Base-by-base conservation (phyloP, 1,140 invertebrate species). In the Cyphomyrmex costatus region DNA sequence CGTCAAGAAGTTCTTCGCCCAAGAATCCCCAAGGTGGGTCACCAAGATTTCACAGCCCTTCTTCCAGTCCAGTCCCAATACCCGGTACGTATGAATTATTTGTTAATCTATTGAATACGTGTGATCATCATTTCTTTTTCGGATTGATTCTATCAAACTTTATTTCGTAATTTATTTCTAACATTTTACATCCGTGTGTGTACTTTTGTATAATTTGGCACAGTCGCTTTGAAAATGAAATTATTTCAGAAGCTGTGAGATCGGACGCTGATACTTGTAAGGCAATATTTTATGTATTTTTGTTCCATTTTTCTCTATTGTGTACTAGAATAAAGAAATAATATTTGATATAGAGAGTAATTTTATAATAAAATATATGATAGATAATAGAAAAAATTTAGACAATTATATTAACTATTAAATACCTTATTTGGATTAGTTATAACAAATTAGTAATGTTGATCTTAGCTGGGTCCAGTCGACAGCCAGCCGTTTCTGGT, bases 1-100 rank as follows among this genome's bases (percentile, higher is more conserved):
- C 94, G 36, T 96, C 96, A 16, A 95, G 97, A 89, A 96, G 96
- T 92, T 96, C 96, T 3, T 97, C 96, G 83, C 96, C 96, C 4
- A 96, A 96, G 90, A 95, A 95, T 94, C 95, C 95, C 14, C 95
- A 95, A 92, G 92, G 92, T 87, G 93, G 93, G 79, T 96, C 96
- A 63, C 95, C 95, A 56, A 95, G 95, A 92, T 94, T 95, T 87
- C 92, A 94, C 77, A 96, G 96, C 91, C 93, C 96, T 56, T 96
- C 96, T 88, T 96, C 96, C 53, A 97, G 96, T 94, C 96, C 96
- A 74, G 96, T 96, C 73, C 95, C 96, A 27, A 96, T 96, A 93
- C 96, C 96, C 73, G 96, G 96, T 96, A 94, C 66, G 92, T 92
- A 91, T 89, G 30, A 49, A 19, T 5, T 42, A 42, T 27, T 83